phyloP scores from a whole-genome alignment of 2,113 vertebrate genomes.

The Spilogale gracilis region DNA sequence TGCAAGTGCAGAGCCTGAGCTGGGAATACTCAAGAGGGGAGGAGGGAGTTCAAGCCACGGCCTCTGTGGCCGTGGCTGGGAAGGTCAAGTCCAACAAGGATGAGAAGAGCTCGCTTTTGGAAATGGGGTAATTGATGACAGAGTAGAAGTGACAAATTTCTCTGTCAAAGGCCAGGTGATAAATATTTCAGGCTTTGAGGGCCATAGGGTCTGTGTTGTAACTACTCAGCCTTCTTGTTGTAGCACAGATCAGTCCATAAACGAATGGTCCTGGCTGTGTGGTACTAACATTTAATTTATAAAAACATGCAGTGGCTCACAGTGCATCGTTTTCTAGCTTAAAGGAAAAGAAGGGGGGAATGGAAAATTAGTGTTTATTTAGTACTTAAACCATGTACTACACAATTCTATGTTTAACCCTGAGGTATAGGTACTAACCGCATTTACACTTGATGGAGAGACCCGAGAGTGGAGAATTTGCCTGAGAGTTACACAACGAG shows the following conservation, averaged over 20 bases:
- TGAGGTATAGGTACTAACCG: background rate
- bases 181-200: background rate
- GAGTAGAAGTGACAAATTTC: background rate
- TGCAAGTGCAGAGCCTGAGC: background rate
- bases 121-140: background rate
- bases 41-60: background rate
- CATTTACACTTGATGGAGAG: background rate
- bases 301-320: background rate
- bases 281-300: background rate
- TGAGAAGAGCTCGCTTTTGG: conserved; percentile 22
- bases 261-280: background rate
- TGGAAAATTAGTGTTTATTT: conserved; percentile 36
- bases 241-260: background rate
- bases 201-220: background rate
- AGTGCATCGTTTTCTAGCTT: background rate
- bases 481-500: background rate
- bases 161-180: background rate
- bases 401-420: background rate
- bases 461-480: background rate
- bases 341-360: conserved; percentile 3
- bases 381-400: background rate
- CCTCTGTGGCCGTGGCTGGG: background rate
- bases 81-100: background rate
- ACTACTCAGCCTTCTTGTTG: background rate
- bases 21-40: background rate